Base-by-base conservation (phyloP, 1,140 invertebrate genomes). In the Goniozus legneri region DNA sequence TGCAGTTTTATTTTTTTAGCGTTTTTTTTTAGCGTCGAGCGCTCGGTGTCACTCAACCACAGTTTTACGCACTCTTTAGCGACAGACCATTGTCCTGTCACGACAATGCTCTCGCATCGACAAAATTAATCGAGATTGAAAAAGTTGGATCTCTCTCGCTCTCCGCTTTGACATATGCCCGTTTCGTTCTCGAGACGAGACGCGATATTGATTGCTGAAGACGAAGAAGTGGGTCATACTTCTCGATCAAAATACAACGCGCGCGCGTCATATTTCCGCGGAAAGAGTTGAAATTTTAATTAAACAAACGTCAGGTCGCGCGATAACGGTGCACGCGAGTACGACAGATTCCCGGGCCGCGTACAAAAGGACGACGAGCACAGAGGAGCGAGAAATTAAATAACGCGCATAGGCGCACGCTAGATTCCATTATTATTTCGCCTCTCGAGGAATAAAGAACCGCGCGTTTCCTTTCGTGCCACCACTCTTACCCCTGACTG, bases 101-200 rank as follows among this genome's bases (percentile, higher is more conserved):
- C 52, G 52, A 51, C 57, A 59, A 59, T 58, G 54, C 50, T 55
- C 32, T 39, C 47, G 47, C n/a, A 27, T 27, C 43, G 22, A 22
- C 47, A 47, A 51, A 59, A 58, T 59, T 59, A 59, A 59, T 59
- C 57, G 57, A 58, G 56, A 59, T 59, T 59, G 57, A 59, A 59
- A 59, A 59, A 59, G 56, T 59, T 59, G 54, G 57, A 59, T 59
- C 44, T 46, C 52, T 44, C 56, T n/a, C n/a, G n/a, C n/a, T n/a
- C n/a, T n/a, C n/a, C n/a, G n/a, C n/a, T 59, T 59, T 58, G 57
- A 59, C 56, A 55, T 54, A 50, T 46, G 40, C 44, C 51, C 44
- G 31, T 27, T 10, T 32, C 47, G 47, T 47, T 54, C 56, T 52
- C 53, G 47, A 38, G 34, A 42, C 55, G 56, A 52, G 24, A 27